Base-by-base conservation (phyloP, 2,113 vertebrate genomes). In the Burhinus oedicnemus region DNA sequence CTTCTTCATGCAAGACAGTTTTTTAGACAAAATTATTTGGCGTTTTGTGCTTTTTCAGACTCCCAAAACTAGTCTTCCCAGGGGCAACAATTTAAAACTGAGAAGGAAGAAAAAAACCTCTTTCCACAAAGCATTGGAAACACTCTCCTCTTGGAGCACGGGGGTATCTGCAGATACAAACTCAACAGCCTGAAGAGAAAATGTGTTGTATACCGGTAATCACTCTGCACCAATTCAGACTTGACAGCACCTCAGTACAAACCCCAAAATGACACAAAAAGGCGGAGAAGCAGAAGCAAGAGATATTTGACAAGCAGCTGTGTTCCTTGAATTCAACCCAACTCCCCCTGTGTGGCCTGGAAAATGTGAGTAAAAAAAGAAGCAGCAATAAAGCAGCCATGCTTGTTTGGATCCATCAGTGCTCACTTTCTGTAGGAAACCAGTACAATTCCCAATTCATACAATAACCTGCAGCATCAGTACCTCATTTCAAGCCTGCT, bases 311-410 rank as follows among this genome's bases (percentile, higher is more conserved):
- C 44, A 52, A 64, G 47, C 3, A 5, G 25, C 47, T 52, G 16
- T 55, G 18, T 14, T 74, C 16, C 66, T 26, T 32, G 38, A 78
- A 51, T 47, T 44, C 47, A 57, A 45, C 13, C 14, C 5, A 2
- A 44, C 15, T 55, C 10, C 10, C 61, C 16, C 64, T 25, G 18
- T 0, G 0, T 5, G 32, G 36, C 23, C 57, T 81, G 62, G 36
- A 85, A 90, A 83, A 75, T 1, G 2, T 0, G 1, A 86, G 8
- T 6, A 29, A 38, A 64, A 70, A n/a, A n/a, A 42, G 1, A 0
- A 23, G 38, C 62, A n/a, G 16, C 20, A 68, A 40, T 14, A 58
- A 77, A 81, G 69, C 27, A 71, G 34, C 29, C 15, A 7, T 2
- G 5, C 40, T 45, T 65, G 54, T 55, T 16, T 45, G 54, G 23